Evolutionary conservation across 2,797 vertebrate species (phyloP).

Genomic region (Labroides dimidiatus): DNA sequence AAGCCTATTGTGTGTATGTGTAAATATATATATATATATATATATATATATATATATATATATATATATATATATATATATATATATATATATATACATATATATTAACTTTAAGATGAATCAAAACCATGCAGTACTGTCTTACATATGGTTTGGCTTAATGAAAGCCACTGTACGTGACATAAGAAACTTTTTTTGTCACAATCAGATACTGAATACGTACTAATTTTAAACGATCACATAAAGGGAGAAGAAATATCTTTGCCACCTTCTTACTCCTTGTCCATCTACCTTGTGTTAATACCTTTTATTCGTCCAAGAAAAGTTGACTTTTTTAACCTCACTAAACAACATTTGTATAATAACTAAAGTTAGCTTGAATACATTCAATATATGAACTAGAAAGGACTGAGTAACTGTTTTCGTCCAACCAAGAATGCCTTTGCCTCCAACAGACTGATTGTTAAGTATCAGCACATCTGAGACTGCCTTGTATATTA

Average conservation of each 20-base stretch:
- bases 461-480: constrained; percentile 36
- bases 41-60: too few relatives aligned
- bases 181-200: constrained; percentile 2
- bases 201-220: constrained; percentile 28
- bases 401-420: constrained; percentile 33
- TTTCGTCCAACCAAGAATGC: constrained; percentile 7
- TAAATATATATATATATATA: too few relatives aligned
- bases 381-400: constrained; percentile 55
- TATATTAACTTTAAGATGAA: constrained; percentile 24
- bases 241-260: constrained; percentile 23
- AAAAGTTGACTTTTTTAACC: constrained; percentile 16
- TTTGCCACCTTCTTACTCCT: constrained; percentile 41
- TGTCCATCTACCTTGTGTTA: constrained; percentile 16
- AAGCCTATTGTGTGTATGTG: too few relatives aligned
- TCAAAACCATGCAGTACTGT: constrained; percentile 39
- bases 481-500: constrained; percentile 11
- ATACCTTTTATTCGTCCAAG: constrained; percentile 1
- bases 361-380: constrained; percentile 35
- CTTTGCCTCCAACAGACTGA: constrained; percentile 20
- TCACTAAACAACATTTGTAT: constrained; percentile 36
- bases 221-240: constrained; percentile 23
- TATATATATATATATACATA: too few relatives aligned
- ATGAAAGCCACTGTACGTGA: constrained; percentile 2
- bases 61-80: too few relatives aligned
- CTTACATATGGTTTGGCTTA: too few relatives aligned